phyloP scores from a whole-genome alignment of 2,113 vertebrate species.

The Nothobranchius furzeri region DNA sequence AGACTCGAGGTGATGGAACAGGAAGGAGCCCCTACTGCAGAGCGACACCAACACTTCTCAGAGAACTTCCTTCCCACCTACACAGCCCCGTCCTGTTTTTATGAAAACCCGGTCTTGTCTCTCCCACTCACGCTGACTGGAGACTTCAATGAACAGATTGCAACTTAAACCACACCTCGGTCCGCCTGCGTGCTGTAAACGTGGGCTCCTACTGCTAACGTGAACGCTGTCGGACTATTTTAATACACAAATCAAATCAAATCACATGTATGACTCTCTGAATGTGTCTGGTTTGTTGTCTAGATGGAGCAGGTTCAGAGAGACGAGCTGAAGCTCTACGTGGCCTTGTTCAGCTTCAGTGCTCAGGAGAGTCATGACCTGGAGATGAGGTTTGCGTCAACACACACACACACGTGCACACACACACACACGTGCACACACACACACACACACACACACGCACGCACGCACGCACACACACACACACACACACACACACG shows the following conservation, averaged over 20 bases:
- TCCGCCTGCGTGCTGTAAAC: constrained; percentile 47
- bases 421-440: not conserved
- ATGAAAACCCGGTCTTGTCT: constrained; percentile 31
- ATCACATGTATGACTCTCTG: not conserved
- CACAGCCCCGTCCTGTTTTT: constrained; percentile 43
- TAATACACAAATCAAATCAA: constrained; percentile 4
- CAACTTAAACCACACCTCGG: constrained; percentile 21
- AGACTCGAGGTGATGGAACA: constrained; percentile 36
- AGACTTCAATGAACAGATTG: constrained; percentile 61
- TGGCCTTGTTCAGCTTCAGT: constrained; percentile 94
- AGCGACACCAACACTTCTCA: constrained; percentile 43
- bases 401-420: not conserved
- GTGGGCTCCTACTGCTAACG: constrained; percentile 17
- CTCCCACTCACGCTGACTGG: constrained; percentile 53
- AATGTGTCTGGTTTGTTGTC: constrained; percentile 31
- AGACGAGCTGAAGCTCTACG: constrained; percentile 87
- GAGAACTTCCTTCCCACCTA: constrained; percentile 55
- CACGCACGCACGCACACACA: fast-evolving
- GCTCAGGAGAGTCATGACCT: constrained; percentile 93
- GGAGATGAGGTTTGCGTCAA: constrained; percentile 88
- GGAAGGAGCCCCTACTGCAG: constrained; percentile 36
- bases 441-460: not conserved
- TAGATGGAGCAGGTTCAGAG: constrained; percentile 76
- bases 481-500: not conserved
- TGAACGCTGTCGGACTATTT: constrained; percentile 40